Evolutionary conservation across 2,797 vertebrate species (phyloP), one percentile per base, ranked within the genome.

Genomic region (Enteromius mattozi): DNA sequence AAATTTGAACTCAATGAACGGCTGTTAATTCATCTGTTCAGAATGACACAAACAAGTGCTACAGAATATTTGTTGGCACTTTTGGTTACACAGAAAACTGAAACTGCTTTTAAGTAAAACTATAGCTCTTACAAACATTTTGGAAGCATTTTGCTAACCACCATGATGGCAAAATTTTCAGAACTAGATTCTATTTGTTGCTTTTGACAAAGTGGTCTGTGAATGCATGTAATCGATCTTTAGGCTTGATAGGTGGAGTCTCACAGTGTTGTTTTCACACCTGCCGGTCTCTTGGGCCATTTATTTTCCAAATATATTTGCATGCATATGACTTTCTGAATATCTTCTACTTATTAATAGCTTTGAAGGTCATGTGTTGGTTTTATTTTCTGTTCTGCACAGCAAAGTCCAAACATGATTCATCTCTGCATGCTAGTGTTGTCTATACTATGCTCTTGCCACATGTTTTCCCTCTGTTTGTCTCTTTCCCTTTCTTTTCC

Each of bases 401-500:
- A 21, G 24, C 24, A 27, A 17, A 27, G 13, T 4, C 14, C 56
- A 65, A 82, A 37, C 12, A 10, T 27, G 42, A 82, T 75, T 65
- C 33, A 76, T 82, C 13, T 45, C 63, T 35, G 30, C 30, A 35
- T 17, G 33, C 33, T 49, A 10, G 30, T 68, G 71, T 37, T 30
- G 71, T 56, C 16, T 72, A 49, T 4, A 33, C 40, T 7, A 47
- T 35, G 24, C 10, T 21, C 45, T 59, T 16, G 30, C 27, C 21
- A 27, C 16, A 63, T 3, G 51, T 80, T 76, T 37, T 21, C 47
- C 21, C 8, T 82, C 40, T 59, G 54, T 19, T 30, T 19, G 30
- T 37, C 85, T 79, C 56, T 81, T 69, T 75, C 30, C 91, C 42
- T 40, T 37, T 82, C 35, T 81, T 69, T 78, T 37, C 91, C n/a